These are phyloP conservation scores for Gallinago media DNA, from an alignment of 2,113 vertebrate species.

Conservation along the genomic window DNA sequence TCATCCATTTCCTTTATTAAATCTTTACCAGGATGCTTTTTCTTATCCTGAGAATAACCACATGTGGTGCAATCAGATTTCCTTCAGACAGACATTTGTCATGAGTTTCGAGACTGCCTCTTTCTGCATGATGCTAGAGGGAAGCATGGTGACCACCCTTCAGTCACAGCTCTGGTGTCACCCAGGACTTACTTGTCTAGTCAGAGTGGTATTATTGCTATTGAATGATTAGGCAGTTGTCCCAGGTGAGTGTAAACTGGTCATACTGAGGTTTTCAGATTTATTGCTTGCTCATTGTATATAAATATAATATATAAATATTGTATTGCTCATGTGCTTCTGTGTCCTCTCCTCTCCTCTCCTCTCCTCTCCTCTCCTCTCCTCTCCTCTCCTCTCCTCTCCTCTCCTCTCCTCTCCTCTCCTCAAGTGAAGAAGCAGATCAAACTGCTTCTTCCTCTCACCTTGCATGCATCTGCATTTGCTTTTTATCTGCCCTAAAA, in stretches of 20 bases:
- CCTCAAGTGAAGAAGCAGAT: neutral
- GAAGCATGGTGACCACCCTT: fast-evolving
- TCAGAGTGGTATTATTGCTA: neutral
- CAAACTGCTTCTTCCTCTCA: neutral
- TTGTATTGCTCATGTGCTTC: neutral
- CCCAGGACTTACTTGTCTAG: neutral
- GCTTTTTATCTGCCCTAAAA: neutral
- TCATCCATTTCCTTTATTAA: neutral
- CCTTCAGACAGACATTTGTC: neutral
- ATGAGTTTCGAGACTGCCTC: neutral
- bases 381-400: neutral
- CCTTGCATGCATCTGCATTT: neutral
- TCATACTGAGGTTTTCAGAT: neutral
- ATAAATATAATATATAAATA: no score
- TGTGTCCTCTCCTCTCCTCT: neutral
- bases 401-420: neutral
- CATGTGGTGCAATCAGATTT: neutral
- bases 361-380: neutral
- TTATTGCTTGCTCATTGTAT: neutral
- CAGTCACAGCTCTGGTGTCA: neutral
- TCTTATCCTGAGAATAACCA: neutral
- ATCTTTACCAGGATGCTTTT: neutral
- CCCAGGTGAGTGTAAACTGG: neutral
- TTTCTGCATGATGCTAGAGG: neutral
- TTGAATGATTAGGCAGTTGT: neutral